Conservation (phyloP, 2,888 invertebrate species). For the Drosophila antonietae region DNA sequence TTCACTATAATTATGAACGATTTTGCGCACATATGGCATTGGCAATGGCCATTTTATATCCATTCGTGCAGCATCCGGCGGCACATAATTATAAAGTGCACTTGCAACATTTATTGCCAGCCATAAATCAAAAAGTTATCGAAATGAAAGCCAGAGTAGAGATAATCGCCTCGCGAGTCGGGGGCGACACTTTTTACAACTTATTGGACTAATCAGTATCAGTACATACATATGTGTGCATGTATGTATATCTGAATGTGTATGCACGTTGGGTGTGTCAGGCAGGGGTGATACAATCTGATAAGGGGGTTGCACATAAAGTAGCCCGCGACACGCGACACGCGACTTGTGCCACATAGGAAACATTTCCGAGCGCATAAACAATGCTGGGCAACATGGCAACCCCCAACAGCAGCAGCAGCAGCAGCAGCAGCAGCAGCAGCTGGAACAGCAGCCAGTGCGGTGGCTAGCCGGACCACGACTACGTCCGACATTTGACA, state of each 20-base stretch:
- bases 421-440: slow-evolving; percentile 3
- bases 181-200: slow-evolving; percentile 75
- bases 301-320: slow-evolving; percentile 52
- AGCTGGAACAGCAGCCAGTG: slow-evolving; percentile 38
- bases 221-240: neutral
- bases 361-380: slow-evolving; percentile 30
- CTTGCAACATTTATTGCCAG: slow-evolving; percentile 80
- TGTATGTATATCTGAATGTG: neutral
- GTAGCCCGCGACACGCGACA: slow-evolving; percentile 74
- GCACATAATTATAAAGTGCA: slow-evolving; percentile 73
- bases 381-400: slow-evolving; percentile 51
- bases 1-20: slow-evolving; percentile 51
- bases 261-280: neutral
- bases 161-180: slow-evolving; percentile 56
- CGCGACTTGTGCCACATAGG: slow-evolving; percentile 51
- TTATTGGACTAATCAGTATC: slow-evolving; percentile 81
- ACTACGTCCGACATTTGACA: slow-evolving; percentile 71
- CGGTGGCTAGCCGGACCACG: slow-evolving; percentile 44
- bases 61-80: slow-evolving; percentile 44
- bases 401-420: slow-evolving; percentile 37
- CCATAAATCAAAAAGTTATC: slow-evolving; percentile 84
- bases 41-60: slow-evolving; percentile 30
- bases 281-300: slow-evolving; percentile 8
- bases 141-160: slow-evolving; percentile 72
- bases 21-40: slow-evolving; percentile 65